phyloP scores from a whole-genome alignment of 2,797 vertebrate genomes.

The Typhlichthys eigenmanni region DNA sequence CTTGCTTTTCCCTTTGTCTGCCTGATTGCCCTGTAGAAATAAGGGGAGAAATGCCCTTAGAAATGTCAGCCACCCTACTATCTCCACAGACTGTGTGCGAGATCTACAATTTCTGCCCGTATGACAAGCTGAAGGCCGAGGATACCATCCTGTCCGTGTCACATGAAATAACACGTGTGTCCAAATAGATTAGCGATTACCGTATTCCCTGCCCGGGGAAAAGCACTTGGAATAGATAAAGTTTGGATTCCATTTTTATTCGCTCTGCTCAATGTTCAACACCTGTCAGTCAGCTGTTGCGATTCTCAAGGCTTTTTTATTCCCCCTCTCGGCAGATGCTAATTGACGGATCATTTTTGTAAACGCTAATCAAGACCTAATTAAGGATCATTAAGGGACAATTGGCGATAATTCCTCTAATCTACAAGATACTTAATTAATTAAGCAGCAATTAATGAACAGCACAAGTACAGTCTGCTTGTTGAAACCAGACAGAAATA shows the following conservation, averaged over 20 bases:
- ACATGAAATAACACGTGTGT: no score
- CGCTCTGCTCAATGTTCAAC: constrained; percentile 43
- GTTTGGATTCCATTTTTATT: background rate
- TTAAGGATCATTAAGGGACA: constrained; percentile 64
- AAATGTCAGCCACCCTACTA: constrained; percentile 69
- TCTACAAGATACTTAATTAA: constrained; percentile 67
- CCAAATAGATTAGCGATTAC: no score
- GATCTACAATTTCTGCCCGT: background rate
- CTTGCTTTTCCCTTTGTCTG: constrained; percentile 47
- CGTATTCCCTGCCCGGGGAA: no score
- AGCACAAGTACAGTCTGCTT: constrained; percentile 39
- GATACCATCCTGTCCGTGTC: no score
- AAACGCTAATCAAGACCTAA: constrained; percentile 70
- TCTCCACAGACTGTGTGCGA: constrained; percentile 41
- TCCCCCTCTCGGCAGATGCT: constrained; percentile 17
- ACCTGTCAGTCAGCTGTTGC: constrained; percentile 22
- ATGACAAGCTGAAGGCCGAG: no score
- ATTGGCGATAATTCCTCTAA: constrained; percentile 70
- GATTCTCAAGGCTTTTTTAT: constrained; percentile 46
- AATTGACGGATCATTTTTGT: constrained; percentile 65
- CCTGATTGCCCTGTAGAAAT: constrained; percentile 60
- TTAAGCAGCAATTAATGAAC: constrained; percentile 65
- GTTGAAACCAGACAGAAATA: constrained; percentile 39
- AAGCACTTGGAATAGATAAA: no score
- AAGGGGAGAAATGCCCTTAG: constrained; percentile 62